Evolutionary conservation across 2,113 vertebrate species (phyloP).

Genomic region (Trogon surrucura): DNA sequence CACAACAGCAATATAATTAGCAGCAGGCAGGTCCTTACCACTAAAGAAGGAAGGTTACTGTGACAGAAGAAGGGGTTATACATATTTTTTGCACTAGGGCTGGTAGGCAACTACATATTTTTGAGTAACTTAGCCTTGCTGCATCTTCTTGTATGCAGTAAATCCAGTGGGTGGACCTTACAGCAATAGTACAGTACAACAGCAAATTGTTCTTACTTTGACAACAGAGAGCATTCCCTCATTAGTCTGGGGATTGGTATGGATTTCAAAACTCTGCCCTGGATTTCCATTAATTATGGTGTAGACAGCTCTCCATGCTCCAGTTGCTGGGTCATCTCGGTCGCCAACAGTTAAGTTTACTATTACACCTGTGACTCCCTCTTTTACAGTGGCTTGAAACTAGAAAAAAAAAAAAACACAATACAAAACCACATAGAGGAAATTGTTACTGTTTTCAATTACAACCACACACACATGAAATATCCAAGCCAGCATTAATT

Average conservation of each 20-base stretch:
- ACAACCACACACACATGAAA: background rate
- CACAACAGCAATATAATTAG: background rate
- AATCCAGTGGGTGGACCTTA: background rate
- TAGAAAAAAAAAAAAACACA: conserved; percentile 49
- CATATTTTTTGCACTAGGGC: background rate
- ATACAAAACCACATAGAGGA: background rate
- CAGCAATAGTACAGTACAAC: background rate
- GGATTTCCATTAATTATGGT: conserved; percentile 95
- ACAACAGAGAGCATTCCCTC: conserved; percentile 96
- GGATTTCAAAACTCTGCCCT: conserved; percentile 90
- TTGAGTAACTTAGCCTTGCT: background rate
- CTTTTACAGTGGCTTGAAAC: conserved; percentile 92
- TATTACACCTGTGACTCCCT: conserved; percentile 90
- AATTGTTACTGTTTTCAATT: background rate
- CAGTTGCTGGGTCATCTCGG: conserved; percentile 89
- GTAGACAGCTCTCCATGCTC: conserved; percentile 91
- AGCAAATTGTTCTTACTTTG: conserved; percentile 80
- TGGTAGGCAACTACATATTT: background rate
- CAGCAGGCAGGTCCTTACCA: background rate
- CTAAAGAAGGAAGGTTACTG: background rate
- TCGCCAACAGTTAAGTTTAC: conserved; percentile 94
- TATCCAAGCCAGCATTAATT: conserved; percentile 17
- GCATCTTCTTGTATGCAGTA: background rate
- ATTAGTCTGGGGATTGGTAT: conserved; percentile 93
- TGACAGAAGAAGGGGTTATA: background rate